Evolutionary conservation across 2,113 vertebrate species (phyloP).

Genomic region (Sturnus vulgaris): DNA sequence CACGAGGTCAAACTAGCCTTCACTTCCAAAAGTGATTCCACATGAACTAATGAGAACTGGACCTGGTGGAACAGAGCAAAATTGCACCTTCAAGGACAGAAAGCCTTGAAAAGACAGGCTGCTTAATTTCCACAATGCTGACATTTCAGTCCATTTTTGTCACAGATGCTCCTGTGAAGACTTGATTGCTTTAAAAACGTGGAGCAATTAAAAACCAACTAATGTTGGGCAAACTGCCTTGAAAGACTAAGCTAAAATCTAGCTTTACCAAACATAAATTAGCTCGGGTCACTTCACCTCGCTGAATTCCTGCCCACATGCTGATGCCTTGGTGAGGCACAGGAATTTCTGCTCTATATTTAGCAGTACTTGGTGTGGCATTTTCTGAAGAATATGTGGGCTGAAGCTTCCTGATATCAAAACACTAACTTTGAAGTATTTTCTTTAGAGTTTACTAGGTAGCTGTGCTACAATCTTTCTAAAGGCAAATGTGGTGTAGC

Average conservation of each 20-base stretch:
- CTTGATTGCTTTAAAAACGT: not conserved
- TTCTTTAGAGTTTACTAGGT: not conserved
- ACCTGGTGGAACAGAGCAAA: not conserved
- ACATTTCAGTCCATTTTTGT: not conserved
- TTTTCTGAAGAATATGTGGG: not conserved
- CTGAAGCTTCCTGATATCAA: not conserved
- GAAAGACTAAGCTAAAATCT: not conserved
- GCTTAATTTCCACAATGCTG: not conserved
- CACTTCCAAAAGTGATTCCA: not conserved
- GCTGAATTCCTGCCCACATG: not conserved
- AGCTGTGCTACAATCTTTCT: not conserved
- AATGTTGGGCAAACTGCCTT: not conserved
- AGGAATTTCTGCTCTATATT: not conserved
- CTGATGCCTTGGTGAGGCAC: not conserved
- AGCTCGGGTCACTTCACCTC: not conserved
- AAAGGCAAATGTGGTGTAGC: not conserved
- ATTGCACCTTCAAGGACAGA: not conserved
- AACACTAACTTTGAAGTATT: not conserved
- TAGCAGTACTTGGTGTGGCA: not conserved
- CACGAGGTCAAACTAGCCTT: not conserved
- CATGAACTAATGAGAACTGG: not conserved
- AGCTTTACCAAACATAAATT: not conserved
- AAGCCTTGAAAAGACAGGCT: slow-evolving; percentile 9
- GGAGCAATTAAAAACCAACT: slow-evolving; percentile 6
- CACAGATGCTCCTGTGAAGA: slow-evolving; percentile 24